phyloP scores from a whole-genome alignment of 2,888 invertebrate genomes.

The Marasmarcha lunaedactyla region DNA sequence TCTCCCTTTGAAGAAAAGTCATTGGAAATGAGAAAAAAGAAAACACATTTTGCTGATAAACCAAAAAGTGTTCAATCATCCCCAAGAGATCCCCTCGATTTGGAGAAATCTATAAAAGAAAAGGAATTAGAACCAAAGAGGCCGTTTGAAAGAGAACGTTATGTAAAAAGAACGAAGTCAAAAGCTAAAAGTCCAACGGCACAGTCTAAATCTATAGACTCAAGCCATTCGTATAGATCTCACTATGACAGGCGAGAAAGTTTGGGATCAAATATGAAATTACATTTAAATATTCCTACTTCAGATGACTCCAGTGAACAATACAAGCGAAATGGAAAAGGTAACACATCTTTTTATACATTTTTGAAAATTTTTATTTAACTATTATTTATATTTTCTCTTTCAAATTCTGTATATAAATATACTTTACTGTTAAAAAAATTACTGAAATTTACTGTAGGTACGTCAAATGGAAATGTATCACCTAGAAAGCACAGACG shows the following conservation, averaged over 20 bases:
- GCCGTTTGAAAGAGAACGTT: constrained; percentile 53
- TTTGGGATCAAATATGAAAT: constrained; percentile 59
- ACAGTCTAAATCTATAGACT: constrained; percentile 44
- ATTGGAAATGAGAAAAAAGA: constrained; percentile 48
- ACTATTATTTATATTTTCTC: neutral
- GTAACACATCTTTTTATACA: neutral
- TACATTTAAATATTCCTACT: constrained; percentile 68
- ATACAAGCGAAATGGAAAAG: constrained; percentile 56
- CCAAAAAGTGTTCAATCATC: constrained; percentile 51
- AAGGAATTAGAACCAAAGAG: constrained; percentile 44
- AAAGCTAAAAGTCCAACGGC: constrained; percentile 64
- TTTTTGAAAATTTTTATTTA: neutral
- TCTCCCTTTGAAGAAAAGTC: constrained; percentile 52
- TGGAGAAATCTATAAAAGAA: constrained; percentile 52
- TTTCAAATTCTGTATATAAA: neutral
- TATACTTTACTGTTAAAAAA: neutral
- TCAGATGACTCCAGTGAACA: constrained; percentile 74
- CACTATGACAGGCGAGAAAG: constrained; percentile 65
- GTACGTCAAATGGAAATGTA: constrained; percentile 52
- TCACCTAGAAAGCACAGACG: constrained; percentile 74
- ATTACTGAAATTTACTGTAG: constrained; percentile 17
- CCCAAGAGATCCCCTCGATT: constrained; percentile 45
- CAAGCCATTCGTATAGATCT: constrained; percentile 37
- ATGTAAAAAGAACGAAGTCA: constrained; percentile 57
- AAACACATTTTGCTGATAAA: constrained; percentile 61